These are phyloP conservation scores for Marronus borbonicus DNA, from an alignment of 2,888 invertebrate species.

Conservation along the genomic window DNA sequence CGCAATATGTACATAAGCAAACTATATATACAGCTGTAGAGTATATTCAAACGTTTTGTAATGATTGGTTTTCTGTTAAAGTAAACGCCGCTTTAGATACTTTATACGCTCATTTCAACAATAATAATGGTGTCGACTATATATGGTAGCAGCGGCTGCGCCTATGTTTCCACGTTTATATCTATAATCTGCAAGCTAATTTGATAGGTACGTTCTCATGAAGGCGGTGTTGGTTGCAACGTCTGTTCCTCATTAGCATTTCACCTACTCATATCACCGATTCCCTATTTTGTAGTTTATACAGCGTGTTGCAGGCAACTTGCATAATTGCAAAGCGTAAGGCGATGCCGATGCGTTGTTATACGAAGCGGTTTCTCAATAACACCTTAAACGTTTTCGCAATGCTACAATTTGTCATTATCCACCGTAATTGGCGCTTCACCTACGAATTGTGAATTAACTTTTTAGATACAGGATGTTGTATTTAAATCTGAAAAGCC, in stretches of 20 bases:
- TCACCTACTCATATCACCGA: constrained; percentile 44
- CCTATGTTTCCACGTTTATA: constrained; percentile 31
- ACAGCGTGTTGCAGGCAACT: constrained; percentile 29
- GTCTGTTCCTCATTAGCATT: constrained; percentile 41
- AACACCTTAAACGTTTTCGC: background rate
- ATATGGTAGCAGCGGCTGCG: constrained; percentile 1
- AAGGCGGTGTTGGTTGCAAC: constrained; percentile 31
- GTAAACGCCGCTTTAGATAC: constrained; percentile 3
- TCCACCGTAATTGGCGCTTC: constrained; percentile 11
- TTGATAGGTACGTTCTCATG: constrained; percentile 29
- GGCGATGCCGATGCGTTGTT: constrained; percentile 11
- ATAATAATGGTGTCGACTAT: constrained; percentile 29
- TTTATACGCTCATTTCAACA: background rate
- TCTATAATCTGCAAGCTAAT: constrained; percentile 36
- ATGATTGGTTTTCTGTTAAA: background rate
- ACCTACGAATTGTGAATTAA: constrained; percentile 1
- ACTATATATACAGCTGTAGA: no score
- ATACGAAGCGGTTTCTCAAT: constrained; percentile 23
- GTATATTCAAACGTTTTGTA: background rate
- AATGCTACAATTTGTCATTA: constrained; percentile 13
- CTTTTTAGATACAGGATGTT: no score
- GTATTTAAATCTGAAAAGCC: no score
- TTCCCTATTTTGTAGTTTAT: constrained; percentile 40
- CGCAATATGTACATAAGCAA: no score
- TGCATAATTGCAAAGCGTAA: constrained; percentile 28